Base-by-base conservation (phyloP, 2,888 invertebrate species). In the Megalurothrips usitatus region DNA sequence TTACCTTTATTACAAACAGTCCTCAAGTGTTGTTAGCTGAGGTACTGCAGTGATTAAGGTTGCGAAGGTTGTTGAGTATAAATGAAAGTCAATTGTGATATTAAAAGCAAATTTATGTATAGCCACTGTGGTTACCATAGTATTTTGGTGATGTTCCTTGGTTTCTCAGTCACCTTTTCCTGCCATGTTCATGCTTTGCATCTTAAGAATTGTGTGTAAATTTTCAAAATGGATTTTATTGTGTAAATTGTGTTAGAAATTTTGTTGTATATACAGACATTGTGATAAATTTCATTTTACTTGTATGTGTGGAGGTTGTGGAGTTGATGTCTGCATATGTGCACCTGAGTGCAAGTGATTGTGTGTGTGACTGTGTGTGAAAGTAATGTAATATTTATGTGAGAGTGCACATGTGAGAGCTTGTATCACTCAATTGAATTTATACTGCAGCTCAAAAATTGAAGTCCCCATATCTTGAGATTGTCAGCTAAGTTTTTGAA, bases 131-230 rank as follows among this genome's bases (percentile, higher is more conserved):
- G 68, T 75, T 75, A 75, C 68, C 68, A 75, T 75, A 75, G 68
- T 75, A 75, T 75, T 75, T 75, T 75, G 68, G 68, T 75, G 68
- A 75, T 75, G 68, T 75, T 75, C 68, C 68, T 75, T 75, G 68
- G 68, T 75, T 75, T 26, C 68, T 75, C 68, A 75, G 68, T 75
- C 68, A 26, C 26, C 58, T 75, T n/a, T 58, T 58, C 23, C 68
- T 75, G 68, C 68, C 68, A 75, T 75, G 68, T 75, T 26, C 68
- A 75, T 75, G 68, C 68, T 75, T 75, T 75, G 68, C n/a, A 26
- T 75, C 23, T 58, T 58, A 19, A 58, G 19, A 19, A 19, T 58
- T 58, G 17, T 58, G 19, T 58, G 14, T 58, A 58, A 11, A 43
- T 43, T 43, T 2, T 43, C 34, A 43, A 52, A 52, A 19, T 58